Evolutionary conservation across 1,140 invertebrate species (phyloP), one percentile per base, ranked within the genome.

Genomic region (Bombyx mori): DNA sequence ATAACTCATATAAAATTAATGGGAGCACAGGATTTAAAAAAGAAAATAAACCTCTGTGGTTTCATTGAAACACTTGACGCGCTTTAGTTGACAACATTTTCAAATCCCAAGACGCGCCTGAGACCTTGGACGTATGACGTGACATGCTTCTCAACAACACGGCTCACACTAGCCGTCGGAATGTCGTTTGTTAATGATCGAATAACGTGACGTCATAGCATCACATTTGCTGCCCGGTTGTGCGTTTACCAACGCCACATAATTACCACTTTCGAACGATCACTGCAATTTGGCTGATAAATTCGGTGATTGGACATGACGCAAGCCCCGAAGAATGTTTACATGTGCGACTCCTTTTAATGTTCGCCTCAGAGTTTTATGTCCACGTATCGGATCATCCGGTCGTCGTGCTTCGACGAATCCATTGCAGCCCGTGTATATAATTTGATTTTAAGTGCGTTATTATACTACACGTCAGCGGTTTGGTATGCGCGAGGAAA

Each of bases 171-270:
- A 65, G 61, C 69, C 74, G 70, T 63, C 71, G 80, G 82, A 85
- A 85, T 85, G 82, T 80, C 77, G 80, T 81, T 86, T 86, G 79
- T 81, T 77, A 83, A 83, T 82, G 79, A 80, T 82, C 79, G 77
- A 77, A 81, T 79, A 75, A 73, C 68, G 66, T 79, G 77, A 84
- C 82, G 82, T 84, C 77, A 82, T 65, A 56, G 49, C 57, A 70
- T 68, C 64, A 72, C 71, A 78, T 79, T 74, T 74, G 63, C 62
- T 58, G 60, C 69, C 50, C 42, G 50, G 8, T 26, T 47, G 18
- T 67, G 56, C 65, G 61, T 69, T 73, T 66, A 68, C 59, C 59
- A 70, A 66, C 66, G 47, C 58, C 56, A 67, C 49, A 61, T 63
- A 66, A 68, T 54, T 65, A 68, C 63, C 61, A 71, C 71, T 72